Evolutionary conservation across 35 echinoderm and acorn worm genomes (phyloP).

Genomic region (Lytechinus variegatus): DNA sequence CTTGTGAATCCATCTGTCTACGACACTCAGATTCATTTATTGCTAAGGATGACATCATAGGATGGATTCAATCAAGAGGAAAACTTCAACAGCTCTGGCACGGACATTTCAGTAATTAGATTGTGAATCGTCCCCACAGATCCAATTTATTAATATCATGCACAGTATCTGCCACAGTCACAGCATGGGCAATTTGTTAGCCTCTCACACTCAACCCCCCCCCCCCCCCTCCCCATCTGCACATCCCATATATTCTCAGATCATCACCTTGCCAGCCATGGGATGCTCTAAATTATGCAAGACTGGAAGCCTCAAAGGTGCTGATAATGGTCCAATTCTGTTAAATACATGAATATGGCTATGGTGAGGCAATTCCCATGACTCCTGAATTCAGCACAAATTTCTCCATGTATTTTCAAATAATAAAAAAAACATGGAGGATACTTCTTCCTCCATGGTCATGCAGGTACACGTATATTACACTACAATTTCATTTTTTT

Average conservation of each 20-base stretch:
- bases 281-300: neutral
- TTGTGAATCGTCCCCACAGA: neutral
- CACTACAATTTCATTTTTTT: too few species aligned
- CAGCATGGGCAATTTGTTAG: neutral
- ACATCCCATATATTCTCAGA: neutral
- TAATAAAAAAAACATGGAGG: too few species aligned
- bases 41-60: neutral
- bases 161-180: neutral
- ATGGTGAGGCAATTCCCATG: too few species aligned
- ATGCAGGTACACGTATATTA: too few species aligned
- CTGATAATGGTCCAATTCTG: neutral
- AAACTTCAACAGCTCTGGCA: neutral
- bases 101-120: slow-evolving; percentile 12
- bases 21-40: neutral
- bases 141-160: neutral
- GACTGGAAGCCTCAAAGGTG: neutral
- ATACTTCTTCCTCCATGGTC: too few species aligned
- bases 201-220: neutral
- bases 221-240: neutral
- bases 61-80: neutral
- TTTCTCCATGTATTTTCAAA: too few species aligned
- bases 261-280: neutral
- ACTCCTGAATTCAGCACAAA: too few species aligned
- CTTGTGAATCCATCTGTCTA: neutral
- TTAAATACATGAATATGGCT: too few species aligned